Evolutionary conservation across 1,140 invertebrate species (phyloP), one percentile per base, ranked within the genome.

Genomic region (Drosophila mayri): DNA sequence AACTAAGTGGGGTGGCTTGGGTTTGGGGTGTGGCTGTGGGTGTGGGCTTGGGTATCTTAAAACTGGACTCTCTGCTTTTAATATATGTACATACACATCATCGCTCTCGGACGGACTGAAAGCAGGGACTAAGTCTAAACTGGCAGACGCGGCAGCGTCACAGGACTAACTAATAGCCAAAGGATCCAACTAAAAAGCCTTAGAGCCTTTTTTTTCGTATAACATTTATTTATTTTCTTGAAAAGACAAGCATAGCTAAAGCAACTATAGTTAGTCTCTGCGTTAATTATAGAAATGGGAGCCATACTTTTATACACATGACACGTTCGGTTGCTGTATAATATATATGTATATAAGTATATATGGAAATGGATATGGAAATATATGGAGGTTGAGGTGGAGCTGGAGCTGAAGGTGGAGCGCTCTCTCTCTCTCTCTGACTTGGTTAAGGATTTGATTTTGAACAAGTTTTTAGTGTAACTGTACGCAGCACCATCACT

Each of bases 211-310:
- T 20, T 18, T 18, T 54, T 8, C 1, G 41, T 63, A n/a, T n/a
- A n/a, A n/a, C n/a, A n/a, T n/a, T 18, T 8, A 1, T 32, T 32
- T 14, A 3, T 50, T 14, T 71, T n/a, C n/a, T n/a, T n/a, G n/a
- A n/a, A 84, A 85, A 64, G 32, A 78, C 44, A 86, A 83, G 74
- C 62, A 62, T 65, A 65, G 79, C 77, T 87, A 71, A 87, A 82
- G 83, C 83, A 87, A 20, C 43, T 86, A 86, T 81, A 87, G 63
- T 64, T 81, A 87, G 63, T 64, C 78, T 87, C 74, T 86, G 67
- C 77, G 54, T 70, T 83, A 52, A 54, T 76, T 87, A 72, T 75
- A 66, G 71, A 47, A 47, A 28, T 79, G 68, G 65, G 67, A 75
- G 81, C 47, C 75, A 73, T 80, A 82, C 41, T 77, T 68, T 74